Evolutionary conservation across 2,797 vertebrate species (phyloP), one percentile per base, ranked within the genome.

Genomic region (Parauchenoglanis ngamensis): DNA sequence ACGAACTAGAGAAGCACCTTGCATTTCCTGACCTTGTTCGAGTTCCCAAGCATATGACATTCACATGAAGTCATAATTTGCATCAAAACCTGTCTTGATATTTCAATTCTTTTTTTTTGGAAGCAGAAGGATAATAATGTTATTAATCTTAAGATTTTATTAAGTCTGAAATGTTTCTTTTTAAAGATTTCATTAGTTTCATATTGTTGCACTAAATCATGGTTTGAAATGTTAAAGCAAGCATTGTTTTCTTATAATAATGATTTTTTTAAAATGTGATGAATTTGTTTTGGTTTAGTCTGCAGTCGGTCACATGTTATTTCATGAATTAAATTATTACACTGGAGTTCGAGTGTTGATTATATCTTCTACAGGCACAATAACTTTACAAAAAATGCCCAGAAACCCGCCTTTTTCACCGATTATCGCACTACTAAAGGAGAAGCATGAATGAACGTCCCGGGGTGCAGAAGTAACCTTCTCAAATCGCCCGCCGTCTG

Each of bases 401-500:
- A 92, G 87, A 90, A 89, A 92, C 91, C 91, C 94, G 94, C 94
- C 94, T 94, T 95, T 95, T 93, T 93, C 85, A 76, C 85, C 56
- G 84, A 56, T 59, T 89, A 86, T 90, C 91, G 86, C 79, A 72
- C 87, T 85, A 87, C 85, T 73, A 72, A 88, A 90, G 90, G 87
- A 90, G 88, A 94, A 92, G 91, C 79, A 85, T 94, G 94, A 96
- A 96, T 95, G 95, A 94, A 92, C 89, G 91, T 78, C 85, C 87
- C 90, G 83, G 91, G 89, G 89, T 92, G 92, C 88, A 92, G 67
- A 91, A 76, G 88, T 91, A 94, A 93, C 94, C 91, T 92, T 93
- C 94, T 93, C 92, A 89, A 96, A 96, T 95, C 91, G 95, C 95
- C 95, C 95, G 95, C 95, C 95, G 95, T 96, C 93, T 93, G 90